These are phyloP conservation scores for Agrilus planipennis DNA, from an alignment of 1,140 invertebrate genomes.

Conservation along the genomic window DNA sequence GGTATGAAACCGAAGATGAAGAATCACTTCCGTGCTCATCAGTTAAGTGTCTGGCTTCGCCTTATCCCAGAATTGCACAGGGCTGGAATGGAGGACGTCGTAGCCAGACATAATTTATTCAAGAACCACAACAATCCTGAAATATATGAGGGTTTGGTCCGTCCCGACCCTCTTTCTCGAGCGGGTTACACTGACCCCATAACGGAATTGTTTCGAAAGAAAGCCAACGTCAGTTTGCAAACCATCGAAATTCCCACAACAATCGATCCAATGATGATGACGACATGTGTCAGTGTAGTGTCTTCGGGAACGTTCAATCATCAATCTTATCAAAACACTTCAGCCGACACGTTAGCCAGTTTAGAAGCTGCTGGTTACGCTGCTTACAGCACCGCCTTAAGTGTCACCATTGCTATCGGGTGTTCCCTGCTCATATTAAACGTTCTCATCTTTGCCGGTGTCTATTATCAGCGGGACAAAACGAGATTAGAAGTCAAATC, in stretches of 20 bases:
- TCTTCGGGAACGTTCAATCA: slow-evolving; percentile 41
- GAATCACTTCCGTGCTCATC: slow-evolving; percentile 88
- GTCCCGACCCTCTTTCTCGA: slow-evolving; percentile 61
- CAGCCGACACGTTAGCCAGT: slow-evolving; percentile 57
- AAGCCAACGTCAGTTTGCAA: slow-evolving; percentile 37
- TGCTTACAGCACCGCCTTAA: slow-evolving; percentile 69
- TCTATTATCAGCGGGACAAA: slow-evolving; percentile 79
- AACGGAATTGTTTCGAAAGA: slow-evolving; percentile 40
- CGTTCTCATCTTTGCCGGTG: slow-evolving; percentile 73
- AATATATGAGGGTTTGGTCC: slow-evolving; percentile 68
- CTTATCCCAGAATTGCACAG: slow-evolving; percentile 86
- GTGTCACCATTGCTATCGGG: slow-evolving; percentile 79
- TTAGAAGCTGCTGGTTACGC: slow-evolving; percentile 68
- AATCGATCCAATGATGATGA: slow-evolving; percentile 44
- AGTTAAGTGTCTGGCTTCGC: slow-evolving; percentile 86
- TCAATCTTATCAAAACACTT: slow-evolving; percentile 45
- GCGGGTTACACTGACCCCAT: slow-evolving; percentile 41
- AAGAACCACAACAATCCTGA: slow-evolving; percentile 67
- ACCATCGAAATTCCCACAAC: slow-evolving; percentile 42
- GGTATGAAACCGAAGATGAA: slow-evolving; percentile 82
- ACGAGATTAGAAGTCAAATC: slow-evolving; percentile 68
- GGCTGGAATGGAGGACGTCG: slow-evolving; percentile 77
- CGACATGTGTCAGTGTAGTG: slow-evolving; percentile 44
- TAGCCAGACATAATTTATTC: slow-evolving; percentile 72
- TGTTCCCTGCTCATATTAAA: slow-evolving; percentile 76